A percentile compares a stretch with the other conserved stretches of the same genome.
Evolutionary conservation across 1,140 invertebrate genomes (phyloP).

Genomic region (Zophobas morio): DNA sequence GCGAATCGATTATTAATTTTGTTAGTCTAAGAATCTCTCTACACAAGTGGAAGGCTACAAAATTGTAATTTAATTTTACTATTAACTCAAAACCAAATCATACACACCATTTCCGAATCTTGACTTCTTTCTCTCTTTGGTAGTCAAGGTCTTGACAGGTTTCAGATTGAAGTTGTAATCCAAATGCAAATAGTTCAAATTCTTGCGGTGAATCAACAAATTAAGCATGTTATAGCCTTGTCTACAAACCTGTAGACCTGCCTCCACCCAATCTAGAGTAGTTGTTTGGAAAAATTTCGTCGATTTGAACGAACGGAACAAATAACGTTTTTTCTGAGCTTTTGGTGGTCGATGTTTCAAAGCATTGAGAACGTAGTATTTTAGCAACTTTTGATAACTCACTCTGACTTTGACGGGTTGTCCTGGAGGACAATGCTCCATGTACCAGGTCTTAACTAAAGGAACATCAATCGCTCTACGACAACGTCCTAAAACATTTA

Average conservation of each 20-base stretch:
- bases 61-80: conserved; percentile 28
- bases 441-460: conserved; percentile 97
- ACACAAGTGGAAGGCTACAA: conserved; percentile 96
- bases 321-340: conserved; percentile 97
- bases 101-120: conserved; percentile 96
- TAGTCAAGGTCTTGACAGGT: conserved; percentile 99
- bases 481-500: conserved; percentile 74
- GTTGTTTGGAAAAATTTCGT: conserved; percentile 99
- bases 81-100: conserved; percentile 2
- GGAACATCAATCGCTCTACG: conserved; percentile 97
- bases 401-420: conserved; percentile 99
- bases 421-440: conserved; percentile 97
- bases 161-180: conserved; percentile 99
- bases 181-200: conserved; percentile 99
- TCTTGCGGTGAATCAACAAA: conserved; percentile 98
- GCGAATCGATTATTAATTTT: conserved; percentile 98
- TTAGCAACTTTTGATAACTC: conserved; percentile 98
- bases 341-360: conserved; percentile 98
- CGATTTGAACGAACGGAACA: conserved; percentile 99
- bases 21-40: conserved; percentile 98
- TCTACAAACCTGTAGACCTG: conserved; percentile 96
- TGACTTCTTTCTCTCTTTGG: conserved; percentile 99
- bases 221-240: conserved; percentile 99
- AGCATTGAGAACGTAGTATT: conserved; percentile 98
- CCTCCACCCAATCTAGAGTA: conserved; percentile 99